Evolutionary conservation across 2,797 vertebrate genomes (phyloP), one percentile per base, ranked within the genome.

Genomic region (Tolypeutes matacus): DNA sequence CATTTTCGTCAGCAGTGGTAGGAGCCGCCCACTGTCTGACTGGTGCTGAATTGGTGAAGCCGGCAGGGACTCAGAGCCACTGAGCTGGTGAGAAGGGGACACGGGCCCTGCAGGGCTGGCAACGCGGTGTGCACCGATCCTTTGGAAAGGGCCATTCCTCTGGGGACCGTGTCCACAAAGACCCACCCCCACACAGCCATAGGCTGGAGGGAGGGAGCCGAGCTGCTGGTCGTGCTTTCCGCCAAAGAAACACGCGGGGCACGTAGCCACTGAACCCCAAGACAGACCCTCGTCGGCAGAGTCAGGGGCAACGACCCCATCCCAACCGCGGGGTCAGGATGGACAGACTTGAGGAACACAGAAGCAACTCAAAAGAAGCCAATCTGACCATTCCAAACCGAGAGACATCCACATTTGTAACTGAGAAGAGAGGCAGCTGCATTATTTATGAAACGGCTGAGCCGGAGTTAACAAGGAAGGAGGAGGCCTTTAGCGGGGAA

Each of bases 391-490:
- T 86, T 88, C 64, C 25, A 27, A 82, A 67, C 42, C 56, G 62
- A 36, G 58, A 82, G 56, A n/a, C 8, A 2, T 25, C 62, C 86
- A 31, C 86, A 69, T 80, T 93, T 96, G 86, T 96, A 94, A 94
- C 2, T 15, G 97, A 98, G 97, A 98, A 98, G 96, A 96, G 93
- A 60, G 36, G 91, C 60, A 39, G 89, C 96, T 98, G 97, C 98
- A 98, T 98, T 98, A 98, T 98, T 98, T 98, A 98, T 98, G 97
- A 98, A 96, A 95, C 76, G 89, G 97, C 97, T 95, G 95, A 94
- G 97, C 97, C 81, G 36, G 96, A 97, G 97, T 97, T 98, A 98
- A 97, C 97, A 90, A 98, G 97, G 96, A 97, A 98, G 97, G 72
- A 98, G 97, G 96, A 98, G 87, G 93, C 89, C 95, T 93, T 96